A percentile compares a stretch with the other conserved stretches of the same genome.
Conservation (phyloP, 2,888 invertebrate genomes). For the Ligdia adustata region DNA sequence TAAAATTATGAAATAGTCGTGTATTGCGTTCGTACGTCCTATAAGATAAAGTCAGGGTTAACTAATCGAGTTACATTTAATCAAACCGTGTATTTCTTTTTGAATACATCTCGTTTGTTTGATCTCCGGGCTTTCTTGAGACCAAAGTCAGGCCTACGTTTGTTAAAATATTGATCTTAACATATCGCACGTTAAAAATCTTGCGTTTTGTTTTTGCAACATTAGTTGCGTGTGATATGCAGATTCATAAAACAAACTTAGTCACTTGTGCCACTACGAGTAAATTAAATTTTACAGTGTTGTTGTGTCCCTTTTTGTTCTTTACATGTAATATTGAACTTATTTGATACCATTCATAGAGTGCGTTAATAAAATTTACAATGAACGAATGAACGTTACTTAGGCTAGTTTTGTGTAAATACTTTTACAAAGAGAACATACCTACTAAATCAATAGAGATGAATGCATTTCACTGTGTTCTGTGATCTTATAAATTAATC, state of each 20-base stretch:
- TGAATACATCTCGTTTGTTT: slow-evolving; percentile 5
- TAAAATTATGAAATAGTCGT: slow-evolving; percentile 39
- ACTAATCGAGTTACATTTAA: slow-evolving; percentile 5
- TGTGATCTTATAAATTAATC: slow-evolving; percentile 44
- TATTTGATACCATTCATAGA: slow-evolving; percentile 23
- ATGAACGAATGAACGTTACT: neutral
- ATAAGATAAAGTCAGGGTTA: slow-evolving; percentile 26
- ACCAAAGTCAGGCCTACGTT: neutral
- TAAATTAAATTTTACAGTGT: no score
- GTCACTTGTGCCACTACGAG: no score
- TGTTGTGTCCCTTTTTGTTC: neutral
- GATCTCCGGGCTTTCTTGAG: slow-evolving; percentile 1
- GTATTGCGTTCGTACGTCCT: slow-evolving; percentile 36
- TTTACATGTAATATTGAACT: slow-evolving; percentile 14
- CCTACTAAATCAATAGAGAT: slow-evolving; percentile 9
- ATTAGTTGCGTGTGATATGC: no score
- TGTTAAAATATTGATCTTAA: neutral
- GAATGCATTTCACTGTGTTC: slow-evolving; percentile 49
- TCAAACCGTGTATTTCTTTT: slow-evolving; percentile 2
- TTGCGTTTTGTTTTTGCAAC: no score
- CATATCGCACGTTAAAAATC: neutral
- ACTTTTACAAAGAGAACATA: slow-evolving; percentile 12
- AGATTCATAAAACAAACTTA: no score
- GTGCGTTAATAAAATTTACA: slow-evolving; percentile 6
- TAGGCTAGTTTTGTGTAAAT: slow-evolving; percentile 11